Percentiles rank a stretch among this genome's conserved stretches.
These are phyloP conservation scores for Acromyrmex charruanus DNA, from an alignment of 1,140 invertebrate species.

Conservation along the genomic window DNA sequence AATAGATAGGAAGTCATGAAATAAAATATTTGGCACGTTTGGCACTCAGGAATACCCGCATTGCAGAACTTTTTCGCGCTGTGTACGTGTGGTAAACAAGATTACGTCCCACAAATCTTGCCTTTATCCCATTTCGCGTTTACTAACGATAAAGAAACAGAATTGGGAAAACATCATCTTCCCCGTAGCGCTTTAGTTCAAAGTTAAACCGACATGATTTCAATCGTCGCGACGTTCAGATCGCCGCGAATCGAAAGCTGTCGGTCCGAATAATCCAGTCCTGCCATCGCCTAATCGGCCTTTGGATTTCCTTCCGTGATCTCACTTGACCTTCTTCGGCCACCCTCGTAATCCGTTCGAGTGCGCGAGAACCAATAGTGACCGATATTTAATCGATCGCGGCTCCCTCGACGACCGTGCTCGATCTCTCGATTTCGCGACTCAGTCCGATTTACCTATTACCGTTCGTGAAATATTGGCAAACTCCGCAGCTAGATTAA, in stretches of 20 bases:
- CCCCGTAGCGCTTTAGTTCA: not conserved
- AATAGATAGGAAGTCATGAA: not conserved
- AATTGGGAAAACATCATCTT: constrained; percentile 23
- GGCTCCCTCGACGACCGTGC: constrained; percentile 45
- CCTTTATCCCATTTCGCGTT: not conserved
- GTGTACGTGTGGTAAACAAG: not conserved
- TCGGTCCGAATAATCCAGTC: constrained; percentile 57
- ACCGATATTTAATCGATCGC: constrained; percentile 72
- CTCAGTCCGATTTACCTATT: constrained; percentile 68
- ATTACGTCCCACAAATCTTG: not conserved
- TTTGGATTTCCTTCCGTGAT: constrained; percentile 52
- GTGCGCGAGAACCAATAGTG: constrained; percentile 48
- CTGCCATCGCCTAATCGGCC: constrained; percentile 63
- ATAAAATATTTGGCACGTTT: constrained; percentile 18
- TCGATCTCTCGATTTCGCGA: constrained; percentile 67
- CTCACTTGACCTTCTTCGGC: constrained; percentile 60
- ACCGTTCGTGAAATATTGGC: constrained; percentile 71
- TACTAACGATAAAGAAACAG: not conserved
- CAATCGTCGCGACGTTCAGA: constrained; percentile 46
- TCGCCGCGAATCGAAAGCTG: constrained; percentile 17
- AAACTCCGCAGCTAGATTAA: constrained; percentile 72
- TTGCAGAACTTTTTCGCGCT: constrained; percentile 21
- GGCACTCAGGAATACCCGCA: not conserved
- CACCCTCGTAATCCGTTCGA: constrained; percentile 59
- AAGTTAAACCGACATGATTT: constrained; percentile 58